These are phyloP conservation scores for Cylloceria caligata DNA, from an alignment of 2,888 invertebrate genomes.

Conservation along the genomic window DNA sequence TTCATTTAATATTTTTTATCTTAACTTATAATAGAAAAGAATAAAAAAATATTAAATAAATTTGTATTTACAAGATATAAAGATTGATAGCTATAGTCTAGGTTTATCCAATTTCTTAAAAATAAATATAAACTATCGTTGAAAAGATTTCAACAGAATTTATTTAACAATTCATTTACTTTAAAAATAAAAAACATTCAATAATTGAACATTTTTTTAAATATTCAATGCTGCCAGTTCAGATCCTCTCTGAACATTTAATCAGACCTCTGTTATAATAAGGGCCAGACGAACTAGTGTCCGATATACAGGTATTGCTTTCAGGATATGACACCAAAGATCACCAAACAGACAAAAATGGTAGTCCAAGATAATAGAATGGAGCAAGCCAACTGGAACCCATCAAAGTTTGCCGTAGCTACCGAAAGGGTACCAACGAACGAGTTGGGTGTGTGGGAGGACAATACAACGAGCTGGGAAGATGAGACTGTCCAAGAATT, in stretches of 20 bases:
- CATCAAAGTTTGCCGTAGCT: constrained; percentile 85
- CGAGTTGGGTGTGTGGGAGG: constrained; percentile 86
- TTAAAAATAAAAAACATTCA: too few species aligned
- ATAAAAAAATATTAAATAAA: too few species aligned
- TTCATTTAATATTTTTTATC: too few species aligned
- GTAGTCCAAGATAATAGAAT: constrained; percentile 84
- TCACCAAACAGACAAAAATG: constrained; percentile 87
- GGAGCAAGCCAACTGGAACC: constrained; percentile 76
- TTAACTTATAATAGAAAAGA: too few species aligned
- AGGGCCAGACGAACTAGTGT: not conserved
- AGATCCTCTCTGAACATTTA: not conserved
- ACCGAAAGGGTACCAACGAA: constrained; percentile 85
- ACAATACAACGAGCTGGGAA: constrained; percentile 86
- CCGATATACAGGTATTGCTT: constrained; percentile 21
- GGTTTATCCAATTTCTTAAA: too few species aligned
- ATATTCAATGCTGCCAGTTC: not conserved
- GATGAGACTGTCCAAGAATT: constrained; percentile 82
- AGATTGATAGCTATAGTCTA: too few species aligned
- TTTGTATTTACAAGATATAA: too few species aligned
- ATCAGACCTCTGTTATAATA: not conserved
- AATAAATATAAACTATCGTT: too few species aligned
- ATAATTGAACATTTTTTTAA: too few species aligned
- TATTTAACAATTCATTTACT: too few species aligned
- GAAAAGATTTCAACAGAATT: too few species aligned
- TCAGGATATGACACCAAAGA: constrained; percentile 88